Evolutionary conservation across 1,140 invertebrate genomes (phyloP).

Genomic region (Drosophila repletoides): DNA sequence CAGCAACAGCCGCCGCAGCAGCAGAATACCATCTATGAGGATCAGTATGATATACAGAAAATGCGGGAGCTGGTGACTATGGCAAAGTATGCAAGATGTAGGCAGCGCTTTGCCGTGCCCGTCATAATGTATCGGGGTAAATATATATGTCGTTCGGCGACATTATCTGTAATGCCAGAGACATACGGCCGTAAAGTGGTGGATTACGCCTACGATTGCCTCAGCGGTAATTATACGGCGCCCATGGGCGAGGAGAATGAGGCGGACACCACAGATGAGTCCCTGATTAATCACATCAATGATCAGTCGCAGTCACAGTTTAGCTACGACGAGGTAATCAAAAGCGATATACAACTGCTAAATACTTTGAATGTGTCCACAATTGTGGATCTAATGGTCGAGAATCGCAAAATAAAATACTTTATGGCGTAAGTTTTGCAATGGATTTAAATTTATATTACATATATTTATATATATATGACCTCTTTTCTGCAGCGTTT

Average conservation of each 20-base stretch:
- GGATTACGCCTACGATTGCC: constrained; percentile 74
- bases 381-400: constrained; percentile 94
- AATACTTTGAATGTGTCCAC: constrained; percentile 89
- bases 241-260: constrained; percentile 70
- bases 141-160: constrained; percentile 88
- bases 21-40: constrained; percentile 86
- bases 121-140: constrained; percentile 91
- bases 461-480: background rate
- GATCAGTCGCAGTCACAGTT: constrained; percentile 66
- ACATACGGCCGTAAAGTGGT: constrained; percentile 86
- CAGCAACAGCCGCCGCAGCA: constrained; percentile 15
- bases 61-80: constrained; percentile 86
- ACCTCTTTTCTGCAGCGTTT: constrained; percentile 85
- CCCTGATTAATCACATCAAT: constrained; percentile 69
- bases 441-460: background rate
- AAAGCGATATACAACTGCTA: constrained; percentile 89
- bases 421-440: constrained; percentile 88
- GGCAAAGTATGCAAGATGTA: constrained; percentile 86
- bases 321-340: constrained; percentile 85
- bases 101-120: constrained; percentile 90
- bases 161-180: constrained; percentile 88
- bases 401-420: constrained; percentile 94
- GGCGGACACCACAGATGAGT: constrained; percentile 77
- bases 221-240: constrained; percentile 64
- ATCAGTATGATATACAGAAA: constrained; percentile 84